Evolutionary conservation across 2,888 invertebrate genomes (phyloP).

Genomic region (Sinhomidia bicolor): DNA sequence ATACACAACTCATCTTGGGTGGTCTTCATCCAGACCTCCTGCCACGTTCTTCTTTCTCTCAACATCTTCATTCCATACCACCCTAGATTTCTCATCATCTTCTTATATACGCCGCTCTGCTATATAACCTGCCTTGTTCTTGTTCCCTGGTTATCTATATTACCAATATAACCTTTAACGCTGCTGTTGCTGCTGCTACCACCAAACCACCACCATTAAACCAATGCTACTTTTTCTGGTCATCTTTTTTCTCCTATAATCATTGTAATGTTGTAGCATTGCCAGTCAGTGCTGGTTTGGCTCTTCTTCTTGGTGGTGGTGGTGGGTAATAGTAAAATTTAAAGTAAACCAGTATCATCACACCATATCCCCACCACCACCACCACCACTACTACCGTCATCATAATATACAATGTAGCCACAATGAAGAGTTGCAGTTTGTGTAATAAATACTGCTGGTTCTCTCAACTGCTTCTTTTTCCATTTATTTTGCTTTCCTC

Average conservation of each 20-base stretch:
- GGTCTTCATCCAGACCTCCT: constrained; percentile 80
- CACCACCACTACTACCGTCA: constrained; percentile 15
- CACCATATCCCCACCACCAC: constrained; percentile 44
- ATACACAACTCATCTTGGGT: constrained; percentile 77
- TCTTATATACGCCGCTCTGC: constrained; percentile 13
- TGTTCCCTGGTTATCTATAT: constrained; percentile 40
- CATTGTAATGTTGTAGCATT: not conserved
- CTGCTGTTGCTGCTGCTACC: not conserved
- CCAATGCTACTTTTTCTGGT: constrained; percentile 50
- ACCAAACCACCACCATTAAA: constrained; percentile 20
- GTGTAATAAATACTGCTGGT: constrained; percentile 10
- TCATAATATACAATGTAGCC: constrained; percentile 69
- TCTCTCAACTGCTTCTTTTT: no score
- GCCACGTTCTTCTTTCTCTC: constrained; percentile 80
- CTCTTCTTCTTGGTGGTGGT: constrained; percentile 39
- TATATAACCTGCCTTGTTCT: constrained; percentile 25
- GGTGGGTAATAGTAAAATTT: constrained; percentile 44
- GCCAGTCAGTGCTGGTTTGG: not conserved
- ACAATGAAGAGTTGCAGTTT: constrained; percentile 64
- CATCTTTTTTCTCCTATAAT: constrained; percentile 21
- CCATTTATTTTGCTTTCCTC: constrained; percentile 18
- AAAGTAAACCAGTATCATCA: constrained; percentile 65
- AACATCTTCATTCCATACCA: constrained; percentile 80
- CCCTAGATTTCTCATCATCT: constrained; percentile 78
- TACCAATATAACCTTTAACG: constrained; percentile 13